A percentile compares a stretch with the other conserved stretches of the same genome.
phyloP scores from a whole-genome alignment of 2,888 invertebrate species.

The Lagria hirta region DNA sequence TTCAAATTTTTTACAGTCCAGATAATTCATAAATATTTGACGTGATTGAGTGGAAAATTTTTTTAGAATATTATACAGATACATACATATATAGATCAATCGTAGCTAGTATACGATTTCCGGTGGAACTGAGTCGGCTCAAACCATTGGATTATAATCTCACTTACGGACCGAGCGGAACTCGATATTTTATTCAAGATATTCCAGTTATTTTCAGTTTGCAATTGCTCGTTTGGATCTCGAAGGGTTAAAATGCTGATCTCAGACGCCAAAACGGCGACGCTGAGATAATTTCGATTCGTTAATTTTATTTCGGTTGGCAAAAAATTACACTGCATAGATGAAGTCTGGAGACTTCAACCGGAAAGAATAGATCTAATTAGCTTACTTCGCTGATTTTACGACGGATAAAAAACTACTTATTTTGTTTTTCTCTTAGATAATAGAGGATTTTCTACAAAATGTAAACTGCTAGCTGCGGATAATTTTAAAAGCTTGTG shows the following conservation, averaged over 20 bases:
- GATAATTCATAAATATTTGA: slow-evolving; percentile 26
- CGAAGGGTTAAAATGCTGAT: slow-evolving; percentile 33
- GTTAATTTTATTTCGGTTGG: slow-evolving; percentile 13
- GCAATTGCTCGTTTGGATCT: slow-evolving; percentile 43
- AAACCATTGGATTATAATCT: slow-evolving; percentile 40
- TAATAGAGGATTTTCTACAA: too few relatives aligned
- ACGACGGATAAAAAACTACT: too few relatives aligned
- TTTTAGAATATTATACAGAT: too few relatives aligned
- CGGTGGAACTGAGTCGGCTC: slow-evolving; percentile 41
- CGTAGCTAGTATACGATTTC: slow-evolving; percentile 30
- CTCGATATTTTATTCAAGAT: slow-evolving; percentile 50
- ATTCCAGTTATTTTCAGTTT: slow-evolving; percentile 47
- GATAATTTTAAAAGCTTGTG: too few relatives aligned
- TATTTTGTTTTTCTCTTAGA: too few relatives aligned
- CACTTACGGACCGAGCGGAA: slow-evolving; percentile 36
- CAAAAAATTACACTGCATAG: slow-evolving; percentile 13
- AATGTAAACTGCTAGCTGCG: too few relatives aligned
- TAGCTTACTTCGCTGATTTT: slow-evolving; percentile 2
- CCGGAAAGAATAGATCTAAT: slow-evolving; percentile 10
- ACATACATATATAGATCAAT: slow-evolving; percentile 31
- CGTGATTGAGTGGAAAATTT: slow-evolving; percentile 31
- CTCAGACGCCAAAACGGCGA: slow-evolving; percentile 1
- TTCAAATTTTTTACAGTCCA: slow-evolving; percentile 26
- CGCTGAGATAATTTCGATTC: not conserved
- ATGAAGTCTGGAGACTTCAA: slow-evolving; percentile 2